These are phyloP conservation scores for Philopedon plagiatum DNA, from an alignment of 2,888 invertebrate species.

Conservation along the genomic window DNA sequence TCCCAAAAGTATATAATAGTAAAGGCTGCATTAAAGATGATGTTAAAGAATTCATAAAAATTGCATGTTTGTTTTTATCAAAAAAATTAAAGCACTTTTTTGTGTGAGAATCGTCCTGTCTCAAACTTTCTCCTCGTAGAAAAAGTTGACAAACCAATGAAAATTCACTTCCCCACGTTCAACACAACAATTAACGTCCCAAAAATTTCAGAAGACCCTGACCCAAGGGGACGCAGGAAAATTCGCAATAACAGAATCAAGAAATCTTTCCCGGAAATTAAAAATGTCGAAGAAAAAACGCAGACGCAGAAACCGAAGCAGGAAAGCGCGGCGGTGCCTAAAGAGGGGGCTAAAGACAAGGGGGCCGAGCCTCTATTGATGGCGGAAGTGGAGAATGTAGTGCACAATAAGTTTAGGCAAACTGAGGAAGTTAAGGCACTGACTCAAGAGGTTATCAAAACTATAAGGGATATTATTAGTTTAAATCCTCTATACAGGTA, in stretches of 20 bases:
- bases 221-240: slow-evolving; percentile 73
- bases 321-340: slow-evolving; percentile 42
- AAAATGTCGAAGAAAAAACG: slow-evolving; percentile 45
- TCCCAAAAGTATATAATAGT: too few relatives aligned
- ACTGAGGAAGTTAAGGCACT: slow-evolving; percentile 97
- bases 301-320: slow-evolving; percentile 27
- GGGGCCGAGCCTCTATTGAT: slow-evolving; percentile 78
- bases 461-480: slow-evolving; percentile 96
- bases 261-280: slow-evolving; percentile 57
- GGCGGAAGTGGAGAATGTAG: slow-evolving; percentile 95
- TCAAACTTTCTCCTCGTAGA: slow-evolving; percentile 52
- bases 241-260: slow-evolving; percentile 64
- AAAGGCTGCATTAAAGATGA: too few relatives aligned
- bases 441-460: slow-evolving; percentile 94
- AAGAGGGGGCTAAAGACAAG: slow-evolving; percentile 30
- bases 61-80: not conserved
- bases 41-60: too few relatives aligned
- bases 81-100: not conserved
- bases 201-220: slow-evolving; percentile 80
- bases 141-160: slow-evolving; percentile 73
- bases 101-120: not conserved
- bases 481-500: slow-evolving; percentile 92
- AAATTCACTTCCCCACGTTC: slow-evolving; percentile 87
- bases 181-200: slow-evolving; percentile 84
- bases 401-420: slow-evolving; percentile 89